phyloP scores from a whole-genome alignment of 2,888 invertebrate species.

The Aelia acuminata region DNA sequence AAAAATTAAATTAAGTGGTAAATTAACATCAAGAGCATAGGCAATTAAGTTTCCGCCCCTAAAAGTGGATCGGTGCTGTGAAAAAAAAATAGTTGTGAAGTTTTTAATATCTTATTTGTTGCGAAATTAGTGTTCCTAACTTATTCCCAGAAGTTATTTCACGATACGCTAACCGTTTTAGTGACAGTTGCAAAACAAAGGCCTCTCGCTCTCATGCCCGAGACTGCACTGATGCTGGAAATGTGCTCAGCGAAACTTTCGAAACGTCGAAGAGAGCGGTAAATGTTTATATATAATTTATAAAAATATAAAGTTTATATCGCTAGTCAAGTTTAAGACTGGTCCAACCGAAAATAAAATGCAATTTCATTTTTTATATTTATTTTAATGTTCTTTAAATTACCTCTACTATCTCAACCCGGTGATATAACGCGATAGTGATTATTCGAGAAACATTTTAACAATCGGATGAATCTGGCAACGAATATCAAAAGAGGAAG shows the following conservation, averaged over 20 bases:
- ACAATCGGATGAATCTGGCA: too few species aligned
- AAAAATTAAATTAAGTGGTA: too few species aligned
- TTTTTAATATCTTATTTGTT: slow-evolving; percentile 5
- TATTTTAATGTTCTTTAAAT: too few species aligned
- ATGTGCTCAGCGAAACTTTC: not conserved
- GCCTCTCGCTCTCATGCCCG: not conserved
- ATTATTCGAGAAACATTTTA: too few species aligned
- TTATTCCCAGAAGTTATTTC: slow-evolving; percentile 21
- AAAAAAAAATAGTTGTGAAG: not conserved
- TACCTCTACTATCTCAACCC: too few species aligned
- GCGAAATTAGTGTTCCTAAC: not conserved
- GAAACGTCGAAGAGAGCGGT: not conserved
- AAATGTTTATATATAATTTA: too few species aligned
- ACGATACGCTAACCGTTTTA: slow-evolving; percentile 15
- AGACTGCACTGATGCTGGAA: not conserved
- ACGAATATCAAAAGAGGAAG: too few species aligned
- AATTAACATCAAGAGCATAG: not conserved
- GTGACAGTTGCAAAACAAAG: slow-evolving; percentile 12
- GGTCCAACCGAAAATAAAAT: too few species aligned
- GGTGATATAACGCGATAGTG: too few species aligned
- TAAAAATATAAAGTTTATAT: too few species aligned
- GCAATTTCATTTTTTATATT: too few species aligned
- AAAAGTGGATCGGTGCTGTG: not conserved
- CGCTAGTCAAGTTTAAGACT: too few species aligned
- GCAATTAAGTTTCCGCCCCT: not conserved